Conservation (phyloP, 1,140 invertebrate genomes). For the Pemphigus obesinymphae region DNA sequence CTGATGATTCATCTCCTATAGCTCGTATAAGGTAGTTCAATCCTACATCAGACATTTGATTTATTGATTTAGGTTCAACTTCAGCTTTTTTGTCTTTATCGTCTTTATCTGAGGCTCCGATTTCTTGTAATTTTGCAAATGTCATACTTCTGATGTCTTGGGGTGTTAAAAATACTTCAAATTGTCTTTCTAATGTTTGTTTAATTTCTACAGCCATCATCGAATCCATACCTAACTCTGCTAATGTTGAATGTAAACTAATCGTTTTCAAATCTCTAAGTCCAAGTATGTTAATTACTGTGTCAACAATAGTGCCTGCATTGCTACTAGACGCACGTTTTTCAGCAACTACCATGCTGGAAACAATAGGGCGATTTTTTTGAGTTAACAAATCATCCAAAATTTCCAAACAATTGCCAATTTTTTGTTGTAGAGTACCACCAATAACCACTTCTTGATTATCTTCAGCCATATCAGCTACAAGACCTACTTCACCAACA, state of each 20-base stretch:
- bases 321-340: slow-evolving; percentile 57
- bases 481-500: slow-evolving; percentile 64
- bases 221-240: slow-evolving; percentile 78
- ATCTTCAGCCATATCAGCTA: slow-evolving; percentile 77
- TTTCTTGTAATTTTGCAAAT: slow-evolving; percentile 55
- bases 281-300: slow-evolving; percentile 62
- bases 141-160: slow-evolving; percentile 68
- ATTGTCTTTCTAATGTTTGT: slow-evolving; percentile 76
- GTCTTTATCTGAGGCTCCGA: slow-evolving; percentile 49
- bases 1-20: slow-evolving; percentile 56
- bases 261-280: slow-evolving; percentile 56
- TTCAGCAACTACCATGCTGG: slow-evolving; percentile 74
- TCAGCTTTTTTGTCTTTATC: slow-evolving; percentile 43
- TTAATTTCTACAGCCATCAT: slow-evolving; percentile 81
- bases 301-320: slow-evolving; percentile 60
- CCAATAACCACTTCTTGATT: slow-evolving; percentile 68
- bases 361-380: slow-evolving; percentile 60
- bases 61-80: background rate
- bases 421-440: slow-evolving; percentile 78
- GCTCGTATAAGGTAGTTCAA: slow-evolving; percentile 55
- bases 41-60: slow-evolving; percentile 47
- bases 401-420: slow-evolving; percentile 68
- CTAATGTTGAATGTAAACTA: slow-evolving; percentile 63
- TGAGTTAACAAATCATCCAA: slow-evolving; percentile 66
- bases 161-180: slow-evolving; percentile 70